Percentiles rank a stretch among this genome's conserved stretches.
Evolutionary conservation across 2,113 vertebrate species (phyloP).

Genomic region (Ia io): DNA sequence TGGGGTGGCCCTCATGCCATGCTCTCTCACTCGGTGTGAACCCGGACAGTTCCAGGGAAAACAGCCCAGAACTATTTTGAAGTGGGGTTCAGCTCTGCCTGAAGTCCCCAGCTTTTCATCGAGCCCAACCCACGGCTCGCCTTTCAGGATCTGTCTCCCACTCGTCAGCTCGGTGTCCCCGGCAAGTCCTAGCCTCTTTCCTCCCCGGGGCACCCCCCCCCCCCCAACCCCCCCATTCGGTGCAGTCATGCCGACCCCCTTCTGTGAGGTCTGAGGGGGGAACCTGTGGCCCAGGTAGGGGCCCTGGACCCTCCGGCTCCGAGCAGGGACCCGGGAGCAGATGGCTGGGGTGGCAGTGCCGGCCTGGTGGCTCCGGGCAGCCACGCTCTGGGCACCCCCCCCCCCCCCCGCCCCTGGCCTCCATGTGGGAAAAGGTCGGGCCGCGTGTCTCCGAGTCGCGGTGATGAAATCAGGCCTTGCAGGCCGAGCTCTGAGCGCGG

Average conservation of each 20-base stretch:
- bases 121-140: not conserved
- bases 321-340: not conserved
- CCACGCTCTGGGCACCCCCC: not conserved
- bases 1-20: not conserved
- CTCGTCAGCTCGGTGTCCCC: no score
- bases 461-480: not conserved
- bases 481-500: not conserved
- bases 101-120: not conserved
- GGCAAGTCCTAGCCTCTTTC: no score
- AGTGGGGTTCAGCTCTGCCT: not conserved
- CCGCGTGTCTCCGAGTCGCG: not conserved
- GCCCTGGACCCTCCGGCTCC: fast-evolving
- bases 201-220: fast-evolving
- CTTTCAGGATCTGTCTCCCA: no score
- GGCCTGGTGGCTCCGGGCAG: not conserved
- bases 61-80: not conserved
- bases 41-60: not conserved
- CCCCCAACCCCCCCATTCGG: not conserved
- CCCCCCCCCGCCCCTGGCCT: not conserved
- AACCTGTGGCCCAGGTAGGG: fast-evolving
- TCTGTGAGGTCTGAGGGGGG: fast-evolving
- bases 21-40: not conserved
- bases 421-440: not conserved
- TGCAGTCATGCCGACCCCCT: not conserved
- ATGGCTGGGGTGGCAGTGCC: fast-evolving